phyloP scores from a whole-genome alignment of 2,113 vertebrate species.

The Aepyceros melampus region DNA sequence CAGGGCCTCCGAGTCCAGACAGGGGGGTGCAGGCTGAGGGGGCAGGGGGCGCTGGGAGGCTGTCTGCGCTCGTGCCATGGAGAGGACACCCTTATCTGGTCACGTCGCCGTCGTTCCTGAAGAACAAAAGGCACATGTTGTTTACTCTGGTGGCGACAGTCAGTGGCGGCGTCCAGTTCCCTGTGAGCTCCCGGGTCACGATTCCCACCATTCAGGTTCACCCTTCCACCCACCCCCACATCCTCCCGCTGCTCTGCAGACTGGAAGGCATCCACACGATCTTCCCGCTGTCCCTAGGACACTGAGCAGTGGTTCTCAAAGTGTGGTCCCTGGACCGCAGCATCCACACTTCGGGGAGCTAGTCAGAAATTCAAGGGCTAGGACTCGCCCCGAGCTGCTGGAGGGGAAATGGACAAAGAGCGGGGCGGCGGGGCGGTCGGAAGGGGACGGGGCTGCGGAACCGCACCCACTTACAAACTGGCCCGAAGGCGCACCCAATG shows the following conservation, averaged over 20 bases:
- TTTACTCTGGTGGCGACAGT: neutral
- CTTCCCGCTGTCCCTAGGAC: neutral
- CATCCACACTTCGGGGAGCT: neutral
- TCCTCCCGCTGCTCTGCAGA: neutral
- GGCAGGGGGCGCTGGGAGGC: fast-evolving
- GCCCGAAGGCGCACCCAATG: neutral
- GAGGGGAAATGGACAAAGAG: neutral
- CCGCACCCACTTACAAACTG: neutral
- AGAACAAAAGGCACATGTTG: neutral
- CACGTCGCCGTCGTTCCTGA: neutral
- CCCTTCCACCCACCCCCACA: neutral
- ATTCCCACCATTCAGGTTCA: neutral
- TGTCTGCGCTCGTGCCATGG: fast-evolving
- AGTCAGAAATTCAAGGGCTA: neutral
- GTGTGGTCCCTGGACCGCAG: fast-evolving
- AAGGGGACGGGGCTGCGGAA: neutral
- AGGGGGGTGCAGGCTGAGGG: neutral
- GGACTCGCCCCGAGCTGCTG: fast-evolving
- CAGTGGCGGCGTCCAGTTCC: fast-evolving
- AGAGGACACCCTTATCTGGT: neutral
- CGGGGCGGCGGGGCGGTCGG: no score
- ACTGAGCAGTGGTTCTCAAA: neutral
- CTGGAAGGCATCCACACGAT: neutral
- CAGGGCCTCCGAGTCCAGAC: neutral
- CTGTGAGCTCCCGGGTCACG: neutral